A percentile compares a stretch with the other conserved stretches of the same genome.
These are phyloP conservation scores for Gymnorhina tibicen DNA, from an alignment of 2,113 vertebrate species.

Conservation along the genomic window DNA sequence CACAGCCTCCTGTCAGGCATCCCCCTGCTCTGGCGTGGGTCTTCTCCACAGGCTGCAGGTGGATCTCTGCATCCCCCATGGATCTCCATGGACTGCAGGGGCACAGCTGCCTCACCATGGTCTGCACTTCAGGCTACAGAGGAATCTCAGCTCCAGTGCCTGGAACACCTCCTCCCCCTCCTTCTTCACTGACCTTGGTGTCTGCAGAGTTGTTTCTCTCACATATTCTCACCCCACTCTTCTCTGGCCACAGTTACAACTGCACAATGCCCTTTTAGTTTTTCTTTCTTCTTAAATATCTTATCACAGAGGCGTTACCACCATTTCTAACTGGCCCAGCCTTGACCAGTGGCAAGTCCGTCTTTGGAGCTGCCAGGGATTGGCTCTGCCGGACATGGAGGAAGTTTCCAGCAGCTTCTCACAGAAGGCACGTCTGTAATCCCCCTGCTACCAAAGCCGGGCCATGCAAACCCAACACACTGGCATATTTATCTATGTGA, in stretches of 20 bases:
- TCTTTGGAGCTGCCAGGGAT: background rate
- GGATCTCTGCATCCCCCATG: background rate
- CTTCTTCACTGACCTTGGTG: background rate
- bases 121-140: background rate
- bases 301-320: background rate
- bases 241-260: background rate
- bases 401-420: background rate
- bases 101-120: background rate
- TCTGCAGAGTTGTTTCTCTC: background rate
- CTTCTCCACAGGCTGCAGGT: background rate
- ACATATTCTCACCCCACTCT: background rate
- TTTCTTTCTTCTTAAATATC: background rate
- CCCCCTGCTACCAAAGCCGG: rapidly evolving
- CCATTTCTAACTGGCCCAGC: background rate
- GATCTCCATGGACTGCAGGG: background rate
- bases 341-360: background rate
- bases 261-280: background rate
- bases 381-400: background rate
- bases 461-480: background rate
- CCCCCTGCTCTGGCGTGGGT: background rate
- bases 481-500: background rate
- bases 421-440: background rate
- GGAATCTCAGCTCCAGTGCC: background rate
- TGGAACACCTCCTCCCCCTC: background rate
- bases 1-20: background rate